These are phyloP conservation scores for Aphidius ervi DNA, from an alignment of 1,140 invertebrate species.

Conservation along the genomic window DNA sequence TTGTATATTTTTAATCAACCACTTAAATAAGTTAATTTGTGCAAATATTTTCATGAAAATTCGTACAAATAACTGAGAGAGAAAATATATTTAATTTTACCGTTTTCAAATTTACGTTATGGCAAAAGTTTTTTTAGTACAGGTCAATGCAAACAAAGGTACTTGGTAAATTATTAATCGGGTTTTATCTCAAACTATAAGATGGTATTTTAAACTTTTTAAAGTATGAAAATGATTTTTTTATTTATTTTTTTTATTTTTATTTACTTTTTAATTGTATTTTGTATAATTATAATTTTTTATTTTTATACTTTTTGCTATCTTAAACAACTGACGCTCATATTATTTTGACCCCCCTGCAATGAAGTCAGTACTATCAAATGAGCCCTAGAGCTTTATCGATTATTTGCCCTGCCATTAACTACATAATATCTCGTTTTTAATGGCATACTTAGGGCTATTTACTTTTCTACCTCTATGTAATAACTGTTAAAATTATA, in stretches of 20 bases:
- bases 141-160: conserved; percentile 1
- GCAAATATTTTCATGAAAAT: too few relatives aligned
- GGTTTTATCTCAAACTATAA: background rate
- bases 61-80: background rate
- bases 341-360: conserved; percentile 10
- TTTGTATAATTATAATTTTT: too few relatives aligned
- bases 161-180: background rate
- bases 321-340: conserved; percentile 11
- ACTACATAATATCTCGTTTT: conserved; percentile 16
- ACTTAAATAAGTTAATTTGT: too few relatives aligned
- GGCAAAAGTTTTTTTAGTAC: conserved; percentile 11
- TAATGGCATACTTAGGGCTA: conserved; percentile 1
- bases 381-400: conserved; percentile 11
- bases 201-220: background rate
- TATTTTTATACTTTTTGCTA: background rate
- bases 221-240: too few relatives aligned
- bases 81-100: conserved; percentile 14
- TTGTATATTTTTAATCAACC: too few relatives aligned
- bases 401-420: conserved; percentile 18
- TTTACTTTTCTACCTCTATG: conserved; percentile 12
- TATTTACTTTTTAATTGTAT: too few relatives aligned
- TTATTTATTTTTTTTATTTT: too few relatives aligned
- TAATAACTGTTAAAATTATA: too few relatives aligned
- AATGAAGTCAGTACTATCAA: conserved; percentile 14
- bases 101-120: conserved; percentile 2